Evolutionary conservation across 2,797 vertebrate genomes (phyloP).

Genomic region (Sphaeramia orbicularis): DNA sequence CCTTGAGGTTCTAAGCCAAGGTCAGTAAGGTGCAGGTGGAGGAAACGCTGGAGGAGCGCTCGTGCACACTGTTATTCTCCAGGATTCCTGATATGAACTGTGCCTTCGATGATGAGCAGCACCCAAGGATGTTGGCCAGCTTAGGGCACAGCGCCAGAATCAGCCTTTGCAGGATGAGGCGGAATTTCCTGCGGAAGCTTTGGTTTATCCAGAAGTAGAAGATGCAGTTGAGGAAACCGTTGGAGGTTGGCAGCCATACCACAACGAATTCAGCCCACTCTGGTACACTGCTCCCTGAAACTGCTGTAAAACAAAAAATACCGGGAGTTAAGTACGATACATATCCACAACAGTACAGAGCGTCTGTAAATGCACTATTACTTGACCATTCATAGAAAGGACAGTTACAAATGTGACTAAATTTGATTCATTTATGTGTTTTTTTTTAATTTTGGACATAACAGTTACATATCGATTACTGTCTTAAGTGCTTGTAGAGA

Average conservation of each 20-base stretch:
- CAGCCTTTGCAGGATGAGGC: conserved; percentile 74
- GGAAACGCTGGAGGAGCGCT: conserved; percentile 86
- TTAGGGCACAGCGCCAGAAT: conserved; percentile 73
- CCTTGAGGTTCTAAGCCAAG: conserved; percentile 53
- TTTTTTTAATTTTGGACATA: too few species aligned
- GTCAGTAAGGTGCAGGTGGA: conserved; percentile 85
- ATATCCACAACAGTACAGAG: neutral
- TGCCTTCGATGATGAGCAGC: conserved; percentile 26
- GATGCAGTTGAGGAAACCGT: conserved; percentile 92
- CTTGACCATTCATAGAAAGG: neutral
- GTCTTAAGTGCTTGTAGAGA: too few species aligned
- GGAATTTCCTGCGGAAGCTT: conserved; percentile 88
- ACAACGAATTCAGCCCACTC: conserved; percentile 91
- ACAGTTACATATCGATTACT: too few species aligned
- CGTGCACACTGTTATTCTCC: conserved; percentile 78
- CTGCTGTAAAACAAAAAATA: conserved; percentile 74
- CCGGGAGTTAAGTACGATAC: neutral
- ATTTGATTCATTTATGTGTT: too few species aligned
- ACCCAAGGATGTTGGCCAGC: conserved; percentile 53
- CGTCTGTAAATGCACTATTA: neutral
- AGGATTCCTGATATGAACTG: conserved; percentile 59
- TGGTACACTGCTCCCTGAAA: conserved; percentile 80
- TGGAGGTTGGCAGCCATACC: conserved; percentile 90
- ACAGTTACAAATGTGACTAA: neutral
- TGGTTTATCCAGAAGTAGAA: conserved; percentile 93